Evolutionary conservation across 2,888 invertebrate genomes (phyloP), one percentile per base, ranked within the genome.

Genomic region (Lordiphosa fenestrarum): DNA sequence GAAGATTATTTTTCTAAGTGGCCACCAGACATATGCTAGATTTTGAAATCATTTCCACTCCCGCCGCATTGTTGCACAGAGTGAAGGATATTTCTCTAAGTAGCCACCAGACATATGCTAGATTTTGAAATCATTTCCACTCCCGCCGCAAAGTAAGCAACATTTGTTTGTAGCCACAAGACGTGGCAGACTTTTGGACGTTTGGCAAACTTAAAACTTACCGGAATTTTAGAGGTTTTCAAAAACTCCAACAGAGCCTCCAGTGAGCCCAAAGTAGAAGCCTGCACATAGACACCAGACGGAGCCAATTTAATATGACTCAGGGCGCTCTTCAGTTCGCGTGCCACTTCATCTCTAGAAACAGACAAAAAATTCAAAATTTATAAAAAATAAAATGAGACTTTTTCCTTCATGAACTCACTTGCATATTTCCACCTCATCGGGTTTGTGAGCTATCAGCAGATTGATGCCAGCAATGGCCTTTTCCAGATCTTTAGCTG

Each of bases 201-300:
- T 25, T 25, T 6, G 6, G 25, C 1, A 6, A 25, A 25, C 25
- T 25, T 1, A 2, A 39, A 21, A 93, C 95, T 94, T 88, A 97
- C 96, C 87, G 98, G 98, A 89, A 98, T 98, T 90, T 96, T 96
- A 71, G 97, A 97, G 52, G 94, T 93, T 76, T 93, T 93, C 52
- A 99, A 92, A 91, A 98, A 99, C 88, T 98, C 98, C 4, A 98
- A 91, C 53, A 99, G 90, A 0, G 99, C 99, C 90, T 99, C 99
- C 7, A 99, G 91, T 0, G 99, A 99, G 6, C 99, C 99, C 5
- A 99, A 92, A n/a, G 99, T 99, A 1, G 98, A 99, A 0, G 99
- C 99, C 87, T 99, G 99, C n/a, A 99, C 99, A 90, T 97, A 98
- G 40, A 99, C 99, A 41, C 99, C 99, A 65, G 96, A 92, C 72